Conservation (phyloP, 2,888 invertebrate species). For the Smittia aterrima region DNA sequence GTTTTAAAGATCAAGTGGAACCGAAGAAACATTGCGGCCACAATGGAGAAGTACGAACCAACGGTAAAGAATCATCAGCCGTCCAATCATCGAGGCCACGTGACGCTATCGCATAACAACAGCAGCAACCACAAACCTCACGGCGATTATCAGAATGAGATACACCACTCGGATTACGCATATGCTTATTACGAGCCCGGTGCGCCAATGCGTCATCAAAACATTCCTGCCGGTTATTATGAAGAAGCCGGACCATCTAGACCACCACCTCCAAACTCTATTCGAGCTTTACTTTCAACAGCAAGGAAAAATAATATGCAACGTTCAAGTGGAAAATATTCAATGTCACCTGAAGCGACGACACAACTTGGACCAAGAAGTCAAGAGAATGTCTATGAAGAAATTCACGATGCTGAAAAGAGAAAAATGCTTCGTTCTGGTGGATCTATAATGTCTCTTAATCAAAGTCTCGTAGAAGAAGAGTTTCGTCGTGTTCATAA, state of each 20-base stretch:
- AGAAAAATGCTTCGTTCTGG: conserved; percentile 46
- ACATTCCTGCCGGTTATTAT: conserved; percentile 64
- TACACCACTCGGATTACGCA: conserved; percentile 64
- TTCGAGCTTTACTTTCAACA: conserved; percentile 52
- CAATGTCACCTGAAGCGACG: neutral
- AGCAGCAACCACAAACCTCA: conserved; percentile 45
- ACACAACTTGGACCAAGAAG: conserved; percentile 49
- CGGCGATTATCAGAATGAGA: conserved; percentile 48
- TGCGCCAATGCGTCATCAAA: conserved; percentile 61
- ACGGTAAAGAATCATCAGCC: conserved; percentile 45
- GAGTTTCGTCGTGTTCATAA: conserved; percentile 81
- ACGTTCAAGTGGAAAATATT: conserved; percentile 19
- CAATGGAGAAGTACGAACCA: conserved; percentile 65
- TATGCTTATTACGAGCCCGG: conserved; percentile 80
- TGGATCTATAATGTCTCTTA: conserved; percentile 65
- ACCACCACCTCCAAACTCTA: conserved; percentile 52
- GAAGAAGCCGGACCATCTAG: conserved; percentile 48
- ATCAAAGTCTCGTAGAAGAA: conserved; percentile 74
- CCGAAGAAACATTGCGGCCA: conserved; percentile 63
- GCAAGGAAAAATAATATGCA: conserved; percentile 44
- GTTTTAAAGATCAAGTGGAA: conserved; percentile 59
- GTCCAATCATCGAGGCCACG: conserved; percentile 47
- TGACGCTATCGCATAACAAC: conserved; percentile 44
- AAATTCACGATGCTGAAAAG: conserved; percentile 49
- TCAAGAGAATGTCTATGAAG: conserved; percentile 52